These are phyloP conservation scores for Chrysochloris asiatica DNA, from an alignment of 2,113 vertebrate species.

Conservation along the genomic window DNA sequence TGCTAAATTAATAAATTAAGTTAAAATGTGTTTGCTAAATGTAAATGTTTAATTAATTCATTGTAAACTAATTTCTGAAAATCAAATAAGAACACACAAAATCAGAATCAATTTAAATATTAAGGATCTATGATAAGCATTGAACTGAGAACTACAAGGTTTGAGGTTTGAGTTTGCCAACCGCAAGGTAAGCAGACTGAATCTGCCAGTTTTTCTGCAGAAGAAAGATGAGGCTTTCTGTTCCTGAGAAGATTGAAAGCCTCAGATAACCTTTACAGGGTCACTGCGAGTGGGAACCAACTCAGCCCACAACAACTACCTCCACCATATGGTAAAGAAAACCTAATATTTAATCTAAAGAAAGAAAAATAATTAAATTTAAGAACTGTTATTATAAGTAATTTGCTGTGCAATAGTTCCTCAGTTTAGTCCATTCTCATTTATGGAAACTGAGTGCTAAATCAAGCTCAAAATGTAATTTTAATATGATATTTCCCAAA, in stretches of 20 bases:
- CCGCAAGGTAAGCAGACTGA: too few species aligned
- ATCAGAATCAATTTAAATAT: neutral
- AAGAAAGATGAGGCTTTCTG: too few species aligned
- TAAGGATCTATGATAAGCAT: neutral
- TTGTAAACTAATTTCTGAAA: conserved; percentile 31
- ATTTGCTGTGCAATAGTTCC: conserved; percentile 22
- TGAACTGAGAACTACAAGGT: conserved; percentile 49
- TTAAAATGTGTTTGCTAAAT: neutral
- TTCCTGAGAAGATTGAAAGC: too few species aligned
- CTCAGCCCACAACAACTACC: too few species aligned
- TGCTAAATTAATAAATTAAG: neutral
- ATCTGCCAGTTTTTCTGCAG: too few species aligned
- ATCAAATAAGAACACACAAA: neutral
- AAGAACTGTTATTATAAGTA: conserved; percentile 19
- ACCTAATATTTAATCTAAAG: conserved; percentile 54
- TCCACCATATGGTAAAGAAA: too few species aligned
- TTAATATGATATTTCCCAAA: conserved; percentile 70
- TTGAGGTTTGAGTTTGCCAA: too few species aligned
- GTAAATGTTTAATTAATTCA: neutral
- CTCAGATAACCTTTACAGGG: too few species aligned
- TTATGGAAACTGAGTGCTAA: conserved; percentile 47
- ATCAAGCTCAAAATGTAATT: conserved; percentile 3
- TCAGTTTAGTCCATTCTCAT: conserved; percentile 13
- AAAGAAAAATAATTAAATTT: conserved; percentile 44
- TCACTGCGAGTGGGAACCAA: too few species aligned